These are phyloP conservation scores for Pycnomerus fuliginosus DNA, from an alignment of 2,888 invertebrate genomes.

Conservation along the genomic window DNA sequence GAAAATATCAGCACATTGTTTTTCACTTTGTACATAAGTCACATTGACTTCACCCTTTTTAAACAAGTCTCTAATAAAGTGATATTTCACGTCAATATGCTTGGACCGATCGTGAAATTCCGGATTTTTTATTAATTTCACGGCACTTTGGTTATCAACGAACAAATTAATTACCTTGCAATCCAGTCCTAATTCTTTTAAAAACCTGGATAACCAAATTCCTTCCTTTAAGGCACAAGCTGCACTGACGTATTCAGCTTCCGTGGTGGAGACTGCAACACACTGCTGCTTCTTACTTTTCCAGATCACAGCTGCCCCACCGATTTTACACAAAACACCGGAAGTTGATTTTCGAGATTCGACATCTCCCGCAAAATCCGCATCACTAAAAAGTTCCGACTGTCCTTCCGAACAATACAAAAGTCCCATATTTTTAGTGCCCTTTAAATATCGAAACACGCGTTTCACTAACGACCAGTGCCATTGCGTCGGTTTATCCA, in stretches of 20 bases:
- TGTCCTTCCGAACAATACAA: not conserved
- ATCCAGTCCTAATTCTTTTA: slow-evolving; percentile 2
- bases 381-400: slow-evolving; percentile 8
- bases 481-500: not conserved
- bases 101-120: slow-evolving; percentile 23
- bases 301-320: slow-evolving; percentile 9
- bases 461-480: slow-evolving; percentile 6
- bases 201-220: slow-evolving; percentile 7
- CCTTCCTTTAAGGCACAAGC: slow-evolving; percentile 8
- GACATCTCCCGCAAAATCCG: slow-evolving; percentile 15
- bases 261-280: slow-evolving; percentile 12
- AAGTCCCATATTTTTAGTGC: slow-evolving; percentile 1
- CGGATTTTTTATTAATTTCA: slow-evolving; percentile 21
- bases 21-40: slow-evolving; percentile 2
- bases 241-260: slow-evolving; percentile 12
- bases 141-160: slow-evolving; percentile 23
- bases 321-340: slow-evolving; percentile 7
- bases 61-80: slow-evolving; percentile 23
- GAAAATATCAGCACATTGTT: slow-evolving; percentile 15
- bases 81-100: slow-evolving; percentile 24
- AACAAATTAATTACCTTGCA: slow-evolving; percentile 1
- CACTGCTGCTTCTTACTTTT: slow-evolving; percentile 9
- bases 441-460: slow-evolving; percentile 5
- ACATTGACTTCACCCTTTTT: slow-evolving; percentile 12
- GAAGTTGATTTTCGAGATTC: slow-evolving; percentile 14